These are phyloP conservation scores for Brachypodius melanocephalos DNA, from an alignment of 2,113 vertebrate species.

Conservation along the genomic window DNA sequence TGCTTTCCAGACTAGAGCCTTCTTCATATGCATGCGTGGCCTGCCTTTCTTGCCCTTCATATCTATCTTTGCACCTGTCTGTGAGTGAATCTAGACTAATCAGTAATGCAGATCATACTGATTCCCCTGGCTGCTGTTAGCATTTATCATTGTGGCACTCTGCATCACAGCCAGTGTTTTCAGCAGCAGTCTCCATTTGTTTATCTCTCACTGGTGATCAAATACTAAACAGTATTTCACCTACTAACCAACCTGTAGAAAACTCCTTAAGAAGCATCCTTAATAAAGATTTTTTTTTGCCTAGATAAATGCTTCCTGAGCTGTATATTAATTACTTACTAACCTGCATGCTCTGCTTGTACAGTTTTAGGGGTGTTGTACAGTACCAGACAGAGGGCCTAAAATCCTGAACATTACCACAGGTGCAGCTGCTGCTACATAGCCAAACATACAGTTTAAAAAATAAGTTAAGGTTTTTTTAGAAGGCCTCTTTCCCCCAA, in stretches of 20 bases:
- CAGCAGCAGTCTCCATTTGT: conserved; percentile 29
- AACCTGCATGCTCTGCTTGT: background rate
- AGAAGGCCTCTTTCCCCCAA: background rate
- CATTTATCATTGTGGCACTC: conserved; percentile 22
- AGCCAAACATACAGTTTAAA: background rate
- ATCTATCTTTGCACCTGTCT: conserved; percentile 2
- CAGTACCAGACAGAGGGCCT: background rate
- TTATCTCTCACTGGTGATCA: conserved; percentile 13
- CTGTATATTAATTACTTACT: background rate
- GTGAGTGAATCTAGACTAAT: background rate
- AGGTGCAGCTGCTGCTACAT: background rate
- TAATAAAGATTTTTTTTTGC: background rate
- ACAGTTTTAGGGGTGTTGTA: background rate
- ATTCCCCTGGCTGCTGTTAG: background rate
- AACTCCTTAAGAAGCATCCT: background rate
- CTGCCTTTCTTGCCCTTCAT: background rate
- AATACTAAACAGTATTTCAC: background rate
- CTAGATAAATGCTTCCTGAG: background rate
- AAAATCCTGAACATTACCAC: background rate
- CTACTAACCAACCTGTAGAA: conserved; percentile 1
- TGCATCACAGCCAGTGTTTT: conserved; percentile 11
- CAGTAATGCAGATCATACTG: conserved; percentile 8
- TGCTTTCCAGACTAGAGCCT: background rate
- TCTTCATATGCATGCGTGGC: background rate
- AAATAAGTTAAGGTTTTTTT: background rate